These are phyloP conservation scores for Ascidia mentula DNA, from an alignment of 23 tunicate species.

Conservation along the genomic window DNA sequence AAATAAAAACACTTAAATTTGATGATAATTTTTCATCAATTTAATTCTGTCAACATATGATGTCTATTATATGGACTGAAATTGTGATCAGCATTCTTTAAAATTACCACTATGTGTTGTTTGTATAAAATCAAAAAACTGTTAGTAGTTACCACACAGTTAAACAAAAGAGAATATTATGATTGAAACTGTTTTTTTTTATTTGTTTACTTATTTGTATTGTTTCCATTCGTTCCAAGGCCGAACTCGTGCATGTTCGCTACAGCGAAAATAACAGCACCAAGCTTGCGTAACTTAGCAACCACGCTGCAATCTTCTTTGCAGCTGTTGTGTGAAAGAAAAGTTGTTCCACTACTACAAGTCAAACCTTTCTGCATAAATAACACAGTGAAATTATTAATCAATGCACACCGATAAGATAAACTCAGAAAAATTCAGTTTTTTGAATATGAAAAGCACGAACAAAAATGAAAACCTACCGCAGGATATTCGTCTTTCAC, in stretches of 20 bases:
- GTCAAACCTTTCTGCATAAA: slow-evolving; percentile 47
- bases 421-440: neutral
- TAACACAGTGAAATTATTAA: neutral
- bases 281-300: slow-evolving; percentile 44
- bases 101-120: too few species aligned
- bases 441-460: too few species aligned
- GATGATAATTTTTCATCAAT: too few species aligned
- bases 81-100: too few species aligned
- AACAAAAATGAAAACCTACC: too few species aligned
- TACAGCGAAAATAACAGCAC: slow-evolving; percentile 65
- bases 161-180: neutral
- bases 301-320: slow-evolving; percentile 39
- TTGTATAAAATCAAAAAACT: too few species aligned
- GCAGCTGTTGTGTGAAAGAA: slow-evolving; percentile 16
- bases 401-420: neutral
- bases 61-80: too few species aligned
- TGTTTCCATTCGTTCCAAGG: slow-evolving; percentile 62
- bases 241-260: slow-evolving; percentile 87
- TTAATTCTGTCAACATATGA: too few species aligned
- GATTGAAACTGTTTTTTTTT: neutral
- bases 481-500: slow-evolving; percentile 77
- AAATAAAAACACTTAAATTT: too few species aligned
- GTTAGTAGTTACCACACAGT: too few species aligned
- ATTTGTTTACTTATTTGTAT: slow-evolving; percentile 61
- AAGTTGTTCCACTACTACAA: slow-evolving; percentile 36